Percentiles rank a stretch among this genome's conserved stretches.
Conservation (phyloP, 2,888 invertebrate genomes). For the Prenolepis imparis region DNA sequence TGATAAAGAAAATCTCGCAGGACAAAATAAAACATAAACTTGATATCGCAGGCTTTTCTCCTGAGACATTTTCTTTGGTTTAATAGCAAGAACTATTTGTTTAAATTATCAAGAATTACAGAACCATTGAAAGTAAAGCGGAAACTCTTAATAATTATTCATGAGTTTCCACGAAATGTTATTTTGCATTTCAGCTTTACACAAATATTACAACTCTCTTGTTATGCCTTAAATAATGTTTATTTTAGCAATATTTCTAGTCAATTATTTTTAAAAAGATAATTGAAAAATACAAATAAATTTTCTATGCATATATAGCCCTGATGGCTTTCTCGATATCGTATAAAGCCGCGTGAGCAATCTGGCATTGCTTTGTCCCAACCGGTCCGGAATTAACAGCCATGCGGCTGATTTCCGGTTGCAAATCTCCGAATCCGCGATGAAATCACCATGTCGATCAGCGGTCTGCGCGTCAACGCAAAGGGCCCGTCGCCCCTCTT, state of each 20-base stretch:
- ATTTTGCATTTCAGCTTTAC: background rate
- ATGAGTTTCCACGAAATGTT: background rate
- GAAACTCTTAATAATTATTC: no score
- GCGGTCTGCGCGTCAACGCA: constrained; percentile 7
- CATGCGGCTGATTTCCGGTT: constrained; percentile 67
- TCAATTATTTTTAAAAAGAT: background rate
- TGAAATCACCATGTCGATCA: constrained; percentile 60
- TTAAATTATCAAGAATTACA: no score
- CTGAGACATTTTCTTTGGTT: background rate
- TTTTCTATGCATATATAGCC: background rate
- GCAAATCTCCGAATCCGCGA: constrained; percentile 62
- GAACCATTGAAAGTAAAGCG: no score
- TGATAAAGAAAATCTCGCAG: background rate
- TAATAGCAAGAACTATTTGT: no score
- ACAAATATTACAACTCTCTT: background rate
- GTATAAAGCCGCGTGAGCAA: background rate
- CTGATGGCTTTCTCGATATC: background rate
- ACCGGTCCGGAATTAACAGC: constrained; percentile 50
- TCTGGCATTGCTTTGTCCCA: background rate
- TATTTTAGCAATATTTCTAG: background rate
- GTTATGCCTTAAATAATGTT: background rate
- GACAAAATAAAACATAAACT: background rate
- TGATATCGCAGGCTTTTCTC: background rate
- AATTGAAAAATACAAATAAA: background rate
- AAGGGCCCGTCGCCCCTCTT: constrained; percentile 49